A percentile compares a stretch with the other conserved stretches of the same genome.
phyloP scores from a whole-genome alignment of 1,140 invertebrate species.

The Laupala kohalensis region DNA sequence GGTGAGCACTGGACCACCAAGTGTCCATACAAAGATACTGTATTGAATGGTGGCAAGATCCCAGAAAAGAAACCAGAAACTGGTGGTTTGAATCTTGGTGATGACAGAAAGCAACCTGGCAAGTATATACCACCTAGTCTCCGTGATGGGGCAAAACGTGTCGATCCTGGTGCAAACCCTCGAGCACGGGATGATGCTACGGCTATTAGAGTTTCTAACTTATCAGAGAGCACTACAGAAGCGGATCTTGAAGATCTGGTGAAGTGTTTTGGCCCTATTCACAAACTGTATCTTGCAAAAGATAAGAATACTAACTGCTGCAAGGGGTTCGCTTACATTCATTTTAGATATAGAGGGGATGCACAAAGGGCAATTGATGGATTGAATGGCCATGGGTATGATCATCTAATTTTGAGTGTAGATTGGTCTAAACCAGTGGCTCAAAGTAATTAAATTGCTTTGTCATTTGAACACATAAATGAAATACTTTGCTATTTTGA shows the following conservation, averaged over 20 bases:
- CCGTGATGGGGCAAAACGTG: conserved; percentile 65
- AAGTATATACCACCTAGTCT: conserved; percentile 79
- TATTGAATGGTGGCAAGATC: conserved; percentile 45
- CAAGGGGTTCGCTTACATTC: conserved; percentile 93
- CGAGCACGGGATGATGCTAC: conserved; percentile 65
- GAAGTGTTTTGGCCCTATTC: conserved; percentile 75
- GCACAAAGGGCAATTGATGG: conserved; percentile 80
- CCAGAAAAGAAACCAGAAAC: conserved; percentile 18
- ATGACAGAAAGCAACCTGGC: conserved; percentile 32
- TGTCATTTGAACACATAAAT: no score
- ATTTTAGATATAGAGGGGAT: conserved; percentile 78
- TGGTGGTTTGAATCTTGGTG: conserved; percentile 26
- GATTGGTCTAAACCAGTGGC: conserved; percentile 91
- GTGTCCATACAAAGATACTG: conserved; percentile 91
- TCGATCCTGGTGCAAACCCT: conserved; percentile 51
- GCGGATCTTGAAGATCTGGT: conserved; percentile 92
- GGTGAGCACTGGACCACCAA: conserved; percentile 95
- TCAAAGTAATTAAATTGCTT: conserved; percentile 1
- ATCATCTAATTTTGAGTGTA: conserved; percentile 94
- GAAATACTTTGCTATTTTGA: no score
- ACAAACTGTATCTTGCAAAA: conserved; percentile 77
- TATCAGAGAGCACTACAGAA: conserved; percentile 92
- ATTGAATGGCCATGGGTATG: conserved; percentile 92
- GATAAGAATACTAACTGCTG: conserved; percentile 69
- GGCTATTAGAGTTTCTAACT: conserved; percentile 92